These are phyloP conservation scores for Atherix ibis DNA, from an alignment of 2,888 invertebrate species.

Conservation along the genomic window DNA sequence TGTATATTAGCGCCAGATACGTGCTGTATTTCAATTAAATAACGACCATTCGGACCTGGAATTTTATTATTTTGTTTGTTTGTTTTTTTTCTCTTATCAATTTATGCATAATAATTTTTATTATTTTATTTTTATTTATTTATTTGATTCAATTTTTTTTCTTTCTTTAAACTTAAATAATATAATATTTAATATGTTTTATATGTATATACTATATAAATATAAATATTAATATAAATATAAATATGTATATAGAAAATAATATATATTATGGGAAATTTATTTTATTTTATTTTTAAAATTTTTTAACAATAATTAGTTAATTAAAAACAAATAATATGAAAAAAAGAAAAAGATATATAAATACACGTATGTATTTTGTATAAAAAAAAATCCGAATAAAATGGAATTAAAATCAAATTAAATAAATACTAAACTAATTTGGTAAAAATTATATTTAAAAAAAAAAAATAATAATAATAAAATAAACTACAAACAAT, in stretches of 20 bases:
- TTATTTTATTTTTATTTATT: conserved; percentile 6
- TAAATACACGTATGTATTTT: background rate
- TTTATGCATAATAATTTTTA: conserved; percentile 1
- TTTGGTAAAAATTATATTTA: too few species aligned
- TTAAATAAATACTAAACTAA: too few species aligned
- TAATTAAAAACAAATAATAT: background rate
- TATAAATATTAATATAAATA: background rate
- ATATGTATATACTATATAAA: background rate
- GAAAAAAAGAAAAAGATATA: background rate
- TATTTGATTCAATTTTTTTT: conserved; percentile 8
- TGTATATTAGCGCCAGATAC: conserved; percentile 94
- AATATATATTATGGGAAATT: background rate
- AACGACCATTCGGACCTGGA: conserved; percentile 81
- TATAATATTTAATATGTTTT: background rate
- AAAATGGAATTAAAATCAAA: too few species aligned
- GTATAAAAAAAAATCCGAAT: too few species aligned
- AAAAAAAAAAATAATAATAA: too few species aligned
- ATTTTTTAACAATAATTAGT: background rate
- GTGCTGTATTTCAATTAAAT: conserved; percentile 94
- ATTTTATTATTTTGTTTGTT: conserved; percentile 16
- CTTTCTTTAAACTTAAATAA: too few species aligned
- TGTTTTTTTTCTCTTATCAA: conserved; percentile 6
- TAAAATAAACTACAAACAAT: too few species aligned
- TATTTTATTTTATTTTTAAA: background rate
- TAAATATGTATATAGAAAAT: background rate